Evolutionary conservation across 2,888 invertebrate species (phyloP).

Genomic region (Plemyria rubiginata): DNA sequence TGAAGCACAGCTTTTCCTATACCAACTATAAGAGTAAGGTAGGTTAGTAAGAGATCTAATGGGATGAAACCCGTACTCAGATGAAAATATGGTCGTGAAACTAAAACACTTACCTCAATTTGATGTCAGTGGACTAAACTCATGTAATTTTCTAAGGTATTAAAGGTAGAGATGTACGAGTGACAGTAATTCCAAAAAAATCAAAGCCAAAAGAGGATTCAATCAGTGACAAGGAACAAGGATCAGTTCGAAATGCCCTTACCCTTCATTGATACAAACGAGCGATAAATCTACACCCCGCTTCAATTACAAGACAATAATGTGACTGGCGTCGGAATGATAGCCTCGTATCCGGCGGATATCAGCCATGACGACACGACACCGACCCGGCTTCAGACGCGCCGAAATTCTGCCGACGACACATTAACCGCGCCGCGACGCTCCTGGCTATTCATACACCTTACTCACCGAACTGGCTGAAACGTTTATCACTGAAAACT

Average conservation of each 20-base stretch:
- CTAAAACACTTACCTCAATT: too few species aligned
- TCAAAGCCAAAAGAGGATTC: neutral
- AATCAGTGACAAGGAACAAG: neutral
- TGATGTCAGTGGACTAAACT: too few species aligned
- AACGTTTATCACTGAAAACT: constrained; percentile 20
- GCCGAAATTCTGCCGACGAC: constrained; percentile 75
- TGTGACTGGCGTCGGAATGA: constrained; percentile 62
- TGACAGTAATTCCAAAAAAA: too few species aligned
- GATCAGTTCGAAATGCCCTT: neutral
- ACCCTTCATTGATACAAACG: constrained; percentile 44
- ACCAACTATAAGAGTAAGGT: too few species aligned
- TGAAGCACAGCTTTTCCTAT: too few species aligned
- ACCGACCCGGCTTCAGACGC: constrained; percentile 59
- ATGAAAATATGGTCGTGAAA: too few species aligned
- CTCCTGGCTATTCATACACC: constrained; percentile 43
- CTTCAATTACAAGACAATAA: constrained; percentile 80
- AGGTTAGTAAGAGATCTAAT: too few species aligned
- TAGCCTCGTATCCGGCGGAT: constrained; percentile 78
- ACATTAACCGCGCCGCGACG: constrained; percentile 66
- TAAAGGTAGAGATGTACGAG: too few species aligned
- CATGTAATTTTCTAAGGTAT: too few species aligned
- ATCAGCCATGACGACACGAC: constrained; percentile 68
- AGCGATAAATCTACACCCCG: constrained; percentile 73
- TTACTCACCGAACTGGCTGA: constrained; percentile 22
- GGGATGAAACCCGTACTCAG: too few species aligned